Evolutionary conservation across 2,888 invertebrate species (phyloP), one percentile per base, ranked within the genome.

Genomic region (Timandra comae): DNA sequence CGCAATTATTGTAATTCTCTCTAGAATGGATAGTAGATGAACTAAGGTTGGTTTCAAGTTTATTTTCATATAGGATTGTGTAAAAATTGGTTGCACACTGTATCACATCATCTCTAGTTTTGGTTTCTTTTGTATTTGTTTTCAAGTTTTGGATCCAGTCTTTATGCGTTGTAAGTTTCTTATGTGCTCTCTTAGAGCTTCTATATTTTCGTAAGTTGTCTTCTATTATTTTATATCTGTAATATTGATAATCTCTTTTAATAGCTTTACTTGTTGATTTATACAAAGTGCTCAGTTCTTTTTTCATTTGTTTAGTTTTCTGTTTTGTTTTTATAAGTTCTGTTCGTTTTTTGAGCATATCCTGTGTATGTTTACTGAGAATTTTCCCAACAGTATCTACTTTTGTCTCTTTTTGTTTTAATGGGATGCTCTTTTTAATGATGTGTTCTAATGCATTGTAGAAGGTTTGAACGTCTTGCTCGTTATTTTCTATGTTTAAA

Each of bases 81-180:
- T 36, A 36, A 20, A 36, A 36, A 12, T 24, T 25, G 10, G 35
- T 35, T 2, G 35, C 30, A 10, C 23, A 21, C 6, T 29, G 12
- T 9, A 41, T 32, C 8, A 38, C 28, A 22, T 41, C 41, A 9
- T 28, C 10, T 27, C 35, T 41, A 3, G 32, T 24, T 20, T 30
- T 37, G 2, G 25, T 32, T 27, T 31, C 27, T 27, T 27, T 12
- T 3, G 29, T 9, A 21, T 30, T 31, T 12, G 8, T 2, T 34
- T 34, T 29, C 31, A 38, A 6, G 16, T 37, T 27, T 27, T 34
- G 29, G 6, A 41, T 37, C 41, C 41, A 41, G 7, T 24, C 30
- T 25, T 30, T 41, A 11, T 33, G 29, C 23, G 27, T 31, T 7
- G 5, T 27, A 8, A 40, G n/a, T 29, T 35, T 4, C 12, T 34